Evolutionary conservation across 2,113 vertebrate species (phyloP).

Genomic region (Bungarus multicinctus): DNA sequence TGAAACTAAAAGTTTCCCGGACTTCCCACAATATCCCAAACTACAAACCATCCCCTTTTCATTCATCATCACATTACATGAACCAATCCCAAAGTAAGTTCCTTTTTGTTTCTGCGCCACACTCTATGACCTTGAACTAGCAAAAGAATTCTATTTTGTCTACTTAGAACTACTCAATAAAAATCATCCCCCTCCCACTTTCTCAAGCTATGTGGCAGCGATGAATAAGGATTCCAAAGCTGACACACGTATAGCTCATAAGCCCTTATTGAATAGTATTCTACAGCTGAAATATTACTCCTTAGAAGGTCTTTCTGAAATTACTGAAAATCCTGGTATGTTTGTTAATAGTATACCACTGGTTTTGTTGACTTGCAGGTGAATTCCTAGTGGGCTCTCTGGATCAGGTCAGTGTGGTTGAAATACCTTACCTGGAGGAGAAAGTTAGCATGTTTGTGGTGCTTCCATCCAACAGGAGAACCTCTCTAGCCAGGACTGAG

Average conservation of each 20-base stretch:
- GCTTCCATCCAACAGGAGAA: constrained; percentile 77
- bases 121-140: too few species aligned
- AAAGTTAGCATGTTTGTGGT: constrained; percentile 80
- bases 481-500: constrained; percentile 72
- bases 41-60: too few species aligned
- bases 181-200: too few species aligned
- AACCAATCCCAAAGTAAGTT: too few species aligned
- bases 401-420: constrained; percentile 75
- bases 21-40: too few species aligned
- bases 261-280: background rate
- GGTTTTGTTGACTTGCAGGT: constrained; percentile 66
- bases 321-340: background rate
- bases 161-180: too few species aligned
- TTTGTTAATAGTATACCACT: background rate
- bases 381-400: constrained; percentile 76
- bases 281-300: background rate
- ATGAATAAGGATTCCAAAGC: too few species aligned
- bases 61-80: too few species aligned
- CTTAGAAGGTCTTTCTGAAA: background rate
- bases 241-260: background rate
- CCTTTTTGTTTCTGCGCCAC: too few species aligned
- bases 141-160: too few species aligned
- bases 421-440: constrained; percentile 80
- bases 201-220: too few species aligned
- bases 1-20: too few species aligned